These are phyloP conservation scores for Palythoa grandiflora DNA, from an alignment of 92 coral and sea anemone genomes.

Conservation along the genomic window DNA sequence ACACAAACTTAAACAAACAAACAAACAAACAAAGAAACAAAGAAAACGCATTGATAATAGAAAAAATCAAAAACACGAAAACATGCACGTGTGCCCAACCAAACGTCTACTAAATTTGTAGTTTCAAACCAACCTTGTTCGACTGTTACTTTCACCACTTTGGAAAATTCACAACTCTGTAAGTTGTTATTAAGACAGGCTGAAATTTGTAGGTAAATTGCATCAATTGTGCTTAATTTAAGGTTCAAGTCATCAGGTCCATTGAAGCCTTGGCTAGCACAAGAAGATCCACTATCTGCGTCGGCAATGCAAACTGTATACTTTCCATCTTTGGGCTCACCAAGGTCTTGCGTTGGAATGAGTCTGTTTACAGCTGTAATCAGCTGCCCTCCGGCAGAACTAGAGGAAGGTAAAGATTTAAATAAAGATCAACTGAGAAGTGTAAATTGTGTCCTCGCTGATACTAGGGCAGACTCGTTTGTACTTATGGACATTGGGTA, in stretches of 20 bases:
- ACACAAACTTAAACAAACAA: no score
- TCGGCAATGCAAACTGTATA: background rate
- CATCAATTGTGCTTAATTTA: background rate
- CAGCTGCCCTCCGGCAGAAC: background rate
- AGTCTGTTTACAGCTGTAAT: background rate
- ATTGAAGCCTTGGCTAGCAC: background rate
- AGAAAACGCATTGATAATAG: no score
- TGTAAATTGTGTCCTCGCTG: no score
- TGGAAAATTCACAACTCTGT: background rate
- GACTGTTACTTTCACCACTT: background rate
- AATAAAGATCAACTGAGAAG: background rate
- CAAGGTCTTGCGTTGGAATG: conserved; percentile 9
- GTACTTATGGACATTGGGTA: no score
- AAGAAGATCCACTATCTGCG: background rate
- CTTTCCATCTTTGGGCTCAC: background rate
- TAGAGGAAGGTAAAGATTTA: background rate
- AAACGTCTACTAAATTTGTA: no score
- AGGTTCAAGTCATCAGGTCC: conserved; percentile 8
- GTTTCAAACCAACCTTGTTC: background rate
- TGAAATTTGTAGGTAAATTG: conserved; percentile 4
- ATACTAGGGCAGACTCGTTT: no score
- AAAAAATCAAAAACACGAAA: no score
- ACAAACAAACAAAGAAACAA: no score
- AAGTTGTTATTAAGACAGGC: conserved; percentile 11
- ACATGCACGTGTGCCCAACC: no score